These are phyloP conservation scores for Geopemphigus sp. DNA, from an alignment of 1,140 invertebrate species.

Conservation along the genomic window DNA sequence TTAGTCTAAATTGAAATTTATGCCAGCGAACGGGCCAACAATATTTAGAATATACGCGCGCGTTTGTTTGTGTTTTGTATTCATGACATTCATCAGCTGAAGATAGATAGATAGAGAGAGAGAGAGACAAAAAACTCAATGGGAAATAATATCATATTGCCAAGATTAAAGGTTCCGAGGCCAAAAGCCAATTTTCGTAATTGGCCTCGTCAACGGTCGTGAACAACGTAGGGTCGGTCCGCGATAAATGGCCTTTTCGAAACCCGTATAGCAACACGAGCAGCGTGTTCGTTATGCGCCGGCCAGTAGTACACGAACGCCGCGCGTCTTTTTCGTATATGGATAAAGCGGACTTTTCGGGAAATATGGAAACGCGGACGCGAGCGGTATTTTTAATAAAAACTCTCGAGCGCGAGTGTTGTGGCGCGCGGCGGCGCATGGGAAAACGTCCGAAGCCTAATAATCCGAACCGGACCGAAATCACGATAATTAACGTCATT, in stretches of 20 bases:
- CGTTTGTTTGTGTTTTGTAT: conserved; percentile 7
- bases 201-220: conserved; percentile 29
- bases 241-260: not conserved
- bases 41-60: not conserved
- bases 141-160: conserved; percentile 21
- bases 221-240: not conserved
- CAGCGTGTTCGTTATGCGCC: no score
- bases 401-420: no score
- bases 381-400: not conserved
- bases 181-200: conserved; percentile 47
- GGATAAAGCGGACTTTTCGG: no score
- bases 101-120: not conserved
- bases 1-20: conserved; percentile 46
- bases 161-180: conserved; percentile 39
- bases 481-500: conserved; percentile 20
- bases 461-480: not conserved
- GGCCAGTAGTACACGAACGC: no score
- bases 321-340: no score
- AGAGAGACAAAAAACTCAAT: not conserved
- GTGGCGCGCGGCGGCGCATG: no score
- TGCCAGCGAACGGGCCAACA: not conserved
- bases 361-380: no score
- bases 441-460: no score
- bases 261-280: no score
- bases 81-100: not conserved